A percentile compares a stretch with the other conserved stretches of the same genome.
Evolutionary conservation across 2,113 vertebrate genomes (phyloP).

Genomic region (Empidonax traillii): DNA sequence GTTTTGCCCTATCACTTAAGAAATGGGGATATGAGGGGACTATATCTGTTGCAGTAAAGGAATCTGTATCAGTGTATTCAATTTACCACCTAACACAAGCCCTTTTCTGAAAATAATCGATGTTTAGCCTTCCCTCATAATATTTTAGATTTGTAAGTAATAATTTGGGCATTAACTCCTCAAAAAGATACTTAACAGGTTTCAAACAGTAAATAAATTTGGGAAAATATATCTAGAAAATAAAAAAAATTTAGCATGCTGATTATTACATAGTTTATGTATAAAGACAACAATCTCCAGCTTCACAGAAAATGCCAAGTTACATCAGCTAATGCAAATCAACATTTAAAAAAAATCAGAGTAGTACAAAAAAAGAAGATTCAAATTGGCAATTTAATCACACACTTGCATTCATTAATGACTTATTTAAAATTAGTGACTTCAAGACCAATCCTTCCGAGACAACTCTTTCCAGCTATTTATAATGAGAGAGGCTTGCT

Average conservation of each 20-base stretch:
- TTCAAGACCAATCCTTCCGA: background rate
- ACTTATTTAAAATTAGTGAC: background rate
- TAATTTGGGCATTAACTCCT: background rate
- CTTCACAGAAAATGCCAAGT: background rate
- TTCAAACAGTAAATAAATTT: background rate
- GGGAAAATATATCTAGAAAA: background rate
- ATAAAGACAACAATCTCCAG: background rate
- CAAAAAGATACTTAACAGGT: background rate
- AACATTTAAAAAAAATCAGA: background rate
- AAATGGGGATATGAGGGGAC: background rate
- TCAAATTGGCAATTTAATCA: background rate
- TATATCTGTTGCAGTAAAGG: background rate
- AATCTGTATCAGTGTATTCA: background rate
- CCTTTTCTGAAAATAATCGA: background rate
- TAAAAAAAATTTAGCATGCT: background rate
- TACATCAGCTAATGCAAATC: background rate
- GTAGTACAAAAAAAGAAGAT: background rate
- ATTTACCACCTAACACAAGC: background rate
- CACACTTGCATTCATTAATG: background rate
- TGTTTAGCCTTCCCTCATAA: background rate
- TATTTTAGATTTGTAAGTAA: background rate
- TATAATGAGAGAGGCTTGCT: background rate
- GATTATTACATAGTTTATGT: background rate
- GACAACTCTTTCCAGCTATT: background rate
- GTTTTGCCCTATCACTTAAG: background rate